Evolutionary conservation across 2,888 invertebrate species (phyloP).

Genomic region (Leptinotarsa peninsularis): DNA sequence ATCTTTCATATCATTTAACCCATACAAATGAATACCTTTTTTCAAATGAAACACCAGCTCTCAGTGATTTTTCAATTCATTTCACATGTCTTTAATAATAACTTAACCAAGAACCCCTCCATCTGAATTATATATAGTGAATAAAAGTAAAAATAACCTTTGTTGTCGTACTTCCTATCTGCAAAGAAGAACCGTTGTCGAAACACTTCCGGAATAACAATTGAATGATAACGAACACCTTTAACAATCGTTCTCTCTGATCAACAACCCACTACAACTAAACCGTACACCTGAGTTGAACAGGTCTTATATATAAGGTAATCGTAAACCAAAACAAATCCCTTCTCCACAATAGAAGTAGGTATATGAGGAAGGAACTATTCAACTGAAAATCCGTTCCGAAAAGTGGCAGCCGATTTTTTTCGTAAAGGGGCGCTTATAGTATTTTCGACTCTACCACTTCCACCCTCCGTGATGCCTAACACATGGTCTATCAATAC

Average conservation of each 20-base stretch:
- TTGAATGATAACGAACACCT: neutral
- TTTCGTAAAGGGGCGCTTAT: no score
- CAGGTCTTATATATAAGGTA: slow-evolving; percentile 52
- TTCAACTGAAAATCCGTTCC: neutral
- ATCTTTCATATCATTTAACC: no score
- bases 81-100: no score
- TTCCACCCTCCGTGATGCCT: no score
- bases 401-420: no score
- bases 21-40: no score
- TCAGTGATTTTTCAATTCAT: no score
- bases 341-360: slow-evolving; percentile 26
- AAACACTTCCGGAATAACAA: neutral
- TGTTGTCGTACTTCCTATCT: neutral
- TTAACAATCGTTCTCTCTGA: neutral
- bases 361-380: slow-evolving; percentile 17
- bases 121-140: neutral
- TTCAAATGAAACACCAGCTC: no score
- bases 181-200: neutral
- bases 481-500: no score
- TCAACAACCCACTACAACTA: slow-evolving; percentile 32
- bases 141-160: neutral
- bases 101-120: no score
- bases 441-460: no score
- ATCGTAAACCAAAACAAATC: slow-evolving; percentile 51
- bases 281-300: slow-evolving; percentile 47